Evolutionary conservation across 92 coral and sea anemone species (phyloP).

Genomic region (Diadumene lineata): DNA sequence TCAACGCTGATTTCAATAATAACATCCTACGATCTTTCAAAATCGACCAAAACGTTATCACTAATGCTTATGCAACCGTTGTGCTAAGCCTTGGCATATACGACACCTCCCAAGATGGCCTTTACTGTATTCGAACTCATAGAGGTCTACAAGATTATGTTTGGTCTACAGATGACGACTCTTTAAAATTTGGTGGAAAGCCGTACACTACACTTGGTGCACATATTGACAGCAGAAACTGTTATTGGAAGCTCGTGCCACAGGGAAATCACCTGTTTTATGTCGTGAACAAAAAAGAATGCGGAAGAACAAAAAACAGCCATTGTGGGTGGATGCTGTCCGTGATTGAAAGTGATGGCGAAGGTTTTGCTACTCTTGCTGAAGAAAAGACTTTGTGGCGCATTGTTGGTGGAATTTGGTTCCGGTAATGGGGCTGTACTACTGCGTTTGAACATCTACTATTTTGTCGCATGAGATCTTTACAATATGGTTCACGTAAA

Average conservation of each 20-base stretch:
- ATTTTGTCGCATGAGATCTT: too few species aligned
- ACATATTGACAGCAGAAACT: neutral
- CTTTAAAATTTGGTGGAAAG: neutral
- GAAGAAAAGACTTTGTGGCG: neutral
- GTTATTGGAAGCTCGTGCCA: constrained; percentile 38
- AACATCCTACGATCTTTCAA: constrained; percentile 23
- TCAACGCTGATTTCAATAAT: constrained; percentile 7
- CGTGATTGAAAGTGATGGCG: neutral
- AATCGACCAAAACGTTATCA: constrained; percentile 1
- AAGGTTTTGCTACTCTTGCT: neutral
- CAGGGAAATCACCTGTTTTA: constrained; percentile 22
- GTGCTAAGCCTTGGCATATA: neutral
- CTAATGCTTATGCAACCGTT: constrained; percentile 14
- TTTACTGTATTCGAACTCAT: constrained; percentile 1
- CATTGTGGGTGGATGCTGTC: constrained; percentile 11
- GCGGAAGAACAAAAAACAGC: neutral
- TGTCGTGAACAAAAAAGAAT: constrained; percentile 14
- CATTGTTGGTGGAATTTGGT: neutral
- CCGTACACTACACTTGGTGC: neutral
- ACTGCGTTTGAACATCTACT: too few species aligned
- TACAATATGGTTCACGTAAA: too few species aligned
- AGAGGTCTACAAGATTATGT: neutral
- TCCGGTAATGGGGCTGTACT: too few species aligned
- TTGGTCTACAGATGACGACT: neutral
- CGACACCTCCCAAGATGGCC: constrained; percentile 16